Evolutionary conservation across 2,797 vertebrate species (phyloP), one percentile per base, ranked within the genome.

Genomic region (Sarcoramphus papa): DNA sequence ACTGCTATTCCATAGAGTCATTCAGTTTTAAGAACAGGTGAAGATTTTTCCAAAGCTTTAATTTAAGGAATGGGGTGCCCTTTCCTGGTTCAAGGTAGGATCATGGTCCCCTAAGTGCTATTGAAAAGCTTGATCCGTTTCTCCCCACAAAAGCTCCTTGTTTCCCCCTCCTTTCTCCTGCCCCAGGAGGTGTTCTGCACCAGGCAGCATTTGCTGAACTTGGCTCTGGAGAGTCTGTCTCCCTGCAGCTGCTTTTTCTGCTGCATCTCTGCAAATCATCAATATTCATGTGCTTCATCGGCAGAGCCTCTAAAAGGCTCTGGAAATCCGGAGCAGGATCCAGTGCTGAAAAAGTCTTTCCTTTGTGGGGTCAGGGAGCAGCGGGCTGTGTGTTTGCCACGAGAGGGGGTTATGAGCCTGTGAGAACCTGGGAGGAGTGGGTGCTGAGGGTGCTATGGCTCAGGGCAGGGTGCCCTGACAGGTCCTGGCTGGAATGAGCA

Each of bases 331-430:
- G 77, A 31, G 30, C 3, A 4, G 56, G 47, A 53, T 21, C 8
- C 59, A 6, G 17, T 4, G 4, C 72, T 24, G 78, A 30, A 1
- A 40, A 22, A 41, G 1, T 22, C 57, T 27, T 25, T 41, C 48
- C 72, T 5, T 14, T 0, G 11, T 3, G 79, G 90, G 63, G 20
- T 73, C 50, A 1, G 62, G 65, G 92, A 86, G 82, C 48, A 24
- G 56, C 2, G 21, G 79, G 65, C 73, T 50, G 41, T 7, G 83
- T 0, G 27, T 3, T 91, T 90, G 91, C 95, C 94, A 78, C 84
- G 87, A 95, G 91, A 85, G 78, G 95, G 95, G 92, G 70, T 68
- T 81, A 40, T 37, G 94, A 92, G 92, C 87, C 87, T 59, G 45
- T 22, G 6, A 48, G 74, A 87, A n/a, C 75, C 69, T 6, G 1